Evolutionary conservation across 2,113 vertebrate species (phyloP).

Genomic region (Oreochromis aureus): DNA sequence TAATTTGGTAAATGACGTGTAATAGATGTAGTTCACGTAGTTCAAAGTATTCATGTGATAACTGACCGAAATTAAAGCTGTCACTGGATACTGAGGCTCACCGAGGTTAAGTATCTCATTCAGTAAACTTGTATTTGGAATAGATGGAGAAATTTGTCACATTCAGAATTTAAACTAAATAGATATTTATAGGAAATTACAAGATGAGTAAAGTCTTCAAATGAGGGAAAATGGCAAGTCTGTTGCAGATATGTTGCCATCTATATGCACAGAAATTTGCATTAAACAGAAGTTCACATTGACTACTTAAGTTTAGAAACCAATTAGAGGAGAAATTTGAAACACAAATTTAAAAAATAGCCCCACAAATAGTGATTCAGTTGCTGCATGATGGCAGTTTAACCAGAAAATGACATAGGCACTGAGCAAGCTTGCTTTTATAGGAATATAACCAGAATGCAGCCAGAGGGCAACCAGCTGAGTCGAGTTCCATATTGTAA

Average conservation of each 20-base stretch:
- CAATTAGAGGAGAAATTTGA: not conserved
- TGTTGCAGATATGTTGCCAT: not conserved
- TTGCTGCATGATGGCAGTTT: not conserved
- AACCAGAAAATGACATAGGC: not conserved
- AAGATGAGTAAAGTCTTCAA: not conserved
- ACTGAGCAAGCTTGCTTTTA: not conserved
- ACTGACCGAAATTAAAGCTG: not conserved
- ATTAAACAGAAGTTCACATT: not conserved
- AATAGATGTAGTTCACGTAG: not conserved
- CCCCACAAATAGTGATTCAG: not conserved
- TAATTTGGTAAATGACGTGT: not conserved
- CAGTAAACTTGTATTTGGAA: not conserved
- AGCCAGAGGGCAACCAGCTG: not conserved
- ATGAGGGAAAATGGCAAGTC: not conserved
- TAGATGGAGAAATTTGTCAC: not conserved
- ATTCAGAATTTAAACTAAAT: not conserved
- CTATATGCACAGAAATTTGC: not conserved
- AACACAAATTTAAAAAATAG: not conserved
- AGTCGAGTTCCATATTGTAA: not conserved
- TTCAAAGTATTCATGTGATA: not conserved
- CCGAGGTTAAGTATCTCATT: not conserved
- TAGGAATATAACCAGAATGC: not conserved
- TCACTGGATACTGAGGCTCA: not conserved
- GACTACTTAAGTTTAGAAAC: not conserved
- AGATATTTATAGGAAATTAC: not conserved